Evolutionary conservation across 1,140 invertebrate species (phyloP).

Genomic region (Schmidtea mediterranea): DNA sequence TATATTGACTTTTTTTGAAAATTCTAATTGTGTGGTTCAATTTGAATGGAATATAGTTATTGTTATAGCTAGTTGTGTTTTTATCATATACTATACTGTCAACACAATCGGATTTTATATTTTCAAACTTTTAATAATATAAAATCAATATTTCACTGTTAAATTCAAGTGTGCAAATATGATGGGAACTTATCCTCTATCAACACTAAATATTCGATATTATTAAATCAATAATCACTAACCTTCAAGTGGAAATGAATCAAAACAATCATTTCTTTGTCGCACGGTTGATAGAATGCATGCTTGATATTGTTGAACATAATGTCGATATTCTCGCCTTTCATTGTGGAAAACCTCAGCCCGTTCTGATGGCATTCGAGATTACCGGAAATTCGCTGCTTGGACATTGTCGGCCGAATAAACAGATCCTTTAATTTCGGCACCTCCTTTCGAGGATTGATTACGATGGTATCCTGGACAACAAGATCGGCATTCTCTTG

Average conservation of each 20-base stretch:
- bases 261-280: constrained; percentile 96
- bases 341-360: constrained; percentile 10
- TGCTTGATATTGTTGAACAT: constrained; percentile 98
- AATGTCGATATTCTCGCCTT: constrained; percentile 53
- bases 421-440: constrained; percentile 93
- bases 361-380: constrained; percentile 88
- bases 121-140: too few relatives aligned
- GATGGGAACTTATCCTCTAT: too few relatives aligned
- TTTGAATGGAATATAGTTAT: too few relatives aligned
- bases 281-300: constrained; percentile 96
- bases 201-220: too few relatives aligned
- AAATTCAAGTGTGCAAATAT: too few relatives aligned
- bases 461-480: constrained; percentile 83
- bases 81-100: too few relatives aligned
- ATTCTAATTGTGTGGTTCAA: too few relatives aligned
- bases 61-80: too few relatives aligned
- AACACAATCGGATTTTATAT: too few relatives aligned
- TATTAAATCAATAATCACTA: too few relatives aligned
- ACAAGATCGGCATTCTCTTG: constrained; percentile 79
- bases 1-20: too few relatives aligned
- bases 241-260: constrained; percentile 90
- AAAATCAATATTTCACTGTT: too few relatives aligned
- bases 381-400: constrained; percentile 65
- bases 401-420: constrained; percentile 87
- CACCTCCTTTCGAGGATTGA: constrained; percentile 71